Evolutionary conservation across 2,888 invertebrate genomes (phyloP).

Genomic region (Operophtera brumata): DNA sequence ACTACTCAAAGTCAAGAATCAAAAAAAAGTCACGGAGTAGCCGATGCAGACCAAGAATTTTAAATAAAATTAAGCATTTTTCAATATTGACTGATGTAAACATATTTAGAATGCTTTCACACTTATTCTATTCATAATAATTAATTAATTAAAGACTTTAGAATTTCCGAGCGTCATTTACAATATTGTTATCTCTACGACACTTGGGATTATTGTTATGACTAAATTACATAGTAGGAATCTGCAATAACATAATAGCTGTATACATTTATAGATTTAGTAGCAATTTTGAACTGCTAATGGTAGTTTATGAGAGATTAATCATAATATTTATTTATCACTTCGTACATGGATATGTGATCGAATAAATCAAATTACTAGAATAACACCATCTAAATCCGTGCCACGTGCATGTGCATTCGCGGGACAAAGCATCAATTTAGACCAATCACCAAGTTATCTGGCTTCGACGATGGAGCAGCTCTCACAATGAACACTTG

Average conservation of each 20-base stretch:
- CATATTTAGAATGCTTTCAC: slow-evolving; percentile 41
- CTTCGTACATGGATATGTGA: slow-evolving; percentile 20
- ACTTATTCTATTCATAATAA: slow-evolving; percentile 58
- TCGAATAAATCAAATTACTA: too few species aligned
- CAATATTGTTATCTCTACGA: slow-evolving; percentile 31
- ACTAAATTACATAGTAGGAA: slow-evolving; percentile 75
- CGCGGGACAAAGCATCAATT: too few species aligned
- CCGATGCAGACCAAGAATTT: slow-evolving; percentile 8
- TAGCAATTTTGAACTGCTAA: slow-evolving; percentile 33
- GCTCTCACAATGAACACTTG: too few species aligned
- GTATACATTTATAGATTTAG: slow-evolving; percentile 21
- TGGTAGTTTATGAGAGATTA: slow-evolving; percentile 15
- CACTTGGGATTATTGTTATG: slow-evolving; percentile 65
- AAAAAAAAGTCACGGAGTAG: slow-evolving; percentile 4
- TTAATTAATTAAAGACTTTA: slow-evolving; percentile 50
- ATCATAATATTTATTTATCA: slow-evolving; percentile 7
- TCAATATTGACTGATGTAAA: slow-evolving; percentile 21
- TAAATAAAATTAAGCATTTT: background rate
- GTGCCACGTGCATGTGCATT: too few species aligned
- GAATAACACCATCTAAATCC: too few species aligned
- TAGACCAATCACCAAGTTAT: too few species aligned
- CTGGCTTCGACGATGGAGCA: too few species aligned
- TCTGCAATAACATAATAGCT: slow-evolving; percentile 66
- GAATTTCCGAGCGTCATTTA: slow-evolving; percentile 48
- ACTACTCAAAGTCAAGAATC: background rate